Conservation (phyloP, 2,113 vertebrate species). For the Apteryx mantelli region DNA sequence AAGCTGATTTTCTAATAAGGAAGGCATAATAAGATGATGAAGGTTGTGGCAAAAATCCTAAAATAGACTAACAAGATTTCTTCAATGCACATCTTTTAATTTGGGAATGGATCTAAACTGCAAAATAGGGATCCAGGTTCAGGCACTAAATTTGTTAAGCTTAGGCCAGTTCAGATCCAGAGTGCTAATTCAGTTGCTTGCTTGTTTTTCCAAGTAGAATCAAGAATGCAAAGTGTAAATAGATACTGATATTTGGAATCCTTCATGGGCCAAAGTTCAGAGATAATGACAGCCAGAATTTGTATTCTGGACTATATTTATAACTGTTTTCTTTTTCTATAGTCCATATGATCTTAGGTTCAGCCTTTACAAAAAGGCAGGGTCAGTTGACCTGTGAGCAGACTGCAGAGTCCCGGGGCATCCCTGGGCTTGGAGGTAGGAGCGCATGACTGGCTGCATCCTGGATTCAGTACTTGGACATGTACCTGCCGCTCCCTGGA, state of each 20-base stretch:
- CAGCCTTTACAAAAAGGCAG: not conserved
- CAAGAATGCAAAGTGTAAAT: not conserved
- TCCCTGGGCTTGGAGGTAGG: accelerated
- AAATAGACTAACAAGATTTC: not conserved
- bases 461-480: not conserved
- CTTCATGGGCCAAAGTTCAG: not conserved
- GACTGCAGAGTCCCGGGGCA: not conserved
- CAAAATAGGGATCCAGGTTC: not conserved
- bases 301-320: not conserved
- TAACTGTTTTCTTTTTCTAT: not conserved
- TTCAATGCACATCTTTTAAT: not conserved
- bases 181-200: not conserved
- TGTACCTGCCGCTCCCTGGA: not conserved
- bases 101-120: not conserved
- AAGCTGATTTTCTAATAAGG: not conserved
- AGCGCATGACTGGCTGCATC: not conserved
- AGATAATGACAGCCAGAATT: not conserved
- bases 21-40: not conserved
- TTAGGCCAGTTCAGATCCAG: not conserved
- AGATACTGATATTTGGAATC: not conserved
- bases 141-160: not conserved
- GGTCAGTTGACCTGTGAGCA: not conserved
- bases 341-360: accelerated
- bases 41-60: not conserved
- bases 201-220: not conserved